Conservation (phyloP, 1,140 invertebrate species). For the Trachelipus rathkii region DNA sequence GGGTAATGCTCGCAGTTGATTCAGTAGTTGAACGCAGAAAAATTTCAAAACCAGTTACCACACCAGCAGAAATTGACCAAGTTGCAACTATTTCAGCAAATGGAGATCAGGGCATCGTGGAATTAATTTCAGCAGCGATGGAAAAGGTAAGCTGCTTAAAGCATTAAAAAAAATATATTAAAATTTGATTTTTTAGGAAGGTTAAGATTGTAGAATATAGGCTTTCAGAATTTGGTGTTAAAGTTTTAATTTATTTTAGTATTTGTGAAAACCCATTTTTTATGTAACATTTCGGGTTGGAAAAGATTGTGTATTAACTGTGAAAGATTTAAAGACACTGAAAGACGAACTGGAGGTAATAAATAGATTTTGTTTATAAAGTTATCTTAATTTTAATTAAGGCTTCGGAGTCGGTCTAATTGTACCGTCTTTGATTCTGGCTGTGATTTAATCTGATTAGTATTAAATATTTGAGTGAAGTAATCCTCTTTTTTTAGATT, state of each 20-base stretch:
- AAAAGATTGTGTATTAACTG: slow-evolving; percentile 97
- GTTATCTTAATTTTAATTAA: not conserved
- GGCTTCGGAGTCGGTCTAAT: no score
- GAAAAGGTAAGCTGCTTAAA: slow-evolving; percentile 65
- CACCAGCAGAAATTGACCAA: slow-evolving; percentile 97
- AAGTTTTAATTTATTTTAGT: no score
- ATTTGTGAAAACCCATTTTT: no score
- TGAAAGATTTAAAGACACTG: slow-evolving; percentile 98
- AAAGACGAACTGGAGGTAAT: slow-evolving; percentile 73
- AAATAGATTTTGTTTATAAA: not conserved
- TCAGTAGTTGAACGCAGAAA: slow-evolving; percentile 79
- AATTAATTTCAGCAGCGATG: slow-evolving; percentile 98
- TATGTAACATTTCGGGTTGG: slow-evolving; percentile 58
- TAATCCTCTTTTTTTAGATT: no score
- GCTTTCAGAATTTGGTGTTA: no score
- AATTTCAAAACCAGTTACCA: slow-evolving; percentile 91
- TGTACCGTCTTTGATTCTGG: no score
- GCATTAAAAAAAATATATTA: no score
- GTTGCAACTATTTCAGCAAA: slow-evolving; percentile 99
- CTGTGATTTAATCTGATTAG: no score
- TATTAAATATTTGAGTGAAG: no score
- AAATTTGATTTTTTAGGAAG: slow-evolving; percentile 5
- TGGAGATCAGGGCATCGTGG: slow-evolving; percentile 86
- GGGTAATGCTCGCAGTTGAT: slow-evolving; percentile 96
- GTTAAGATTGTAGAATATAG: no score